A percentile compares a stretch with the other conserved stretches of the same genome.
Conservation (phyloP, 2,797 vertebrate genomes). For the Gobio occitaniae region DNA sequence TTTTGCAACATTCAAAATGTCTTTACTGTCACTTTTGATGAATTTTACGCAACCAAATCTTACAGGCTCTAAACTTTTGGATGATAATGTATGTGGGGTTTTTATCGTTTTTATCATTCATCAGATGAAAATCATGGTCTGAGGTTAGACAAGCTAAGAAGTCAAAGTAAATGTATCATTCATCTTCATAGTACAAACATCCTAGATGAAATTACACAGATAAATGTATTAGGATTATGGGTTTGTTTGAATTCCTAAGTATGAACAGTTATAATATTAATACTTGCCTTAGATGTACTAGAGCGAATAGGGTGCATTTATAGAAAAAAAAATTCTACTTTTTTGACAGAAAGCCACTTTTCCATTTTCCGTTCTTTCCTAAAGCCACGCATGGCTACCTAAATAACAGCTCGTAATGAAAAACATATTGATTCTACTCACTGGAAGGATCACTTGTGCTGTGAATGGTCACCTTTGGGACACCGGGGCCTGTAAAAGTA, state of each 20-base stretch:
- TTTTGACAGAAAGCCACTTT: too few species aligned
- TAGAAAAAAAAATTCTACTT: background rate
- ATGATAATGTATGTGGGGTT: too few species aligned
- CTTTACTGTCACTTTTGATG: too few species aligned
- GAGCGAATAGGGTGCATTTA: background rate
- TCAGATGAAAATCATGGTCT: too few species aligned
- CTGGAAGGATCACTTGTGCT: conserved; percentile 78
- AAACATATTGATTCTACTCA: conserved; percentile 69
- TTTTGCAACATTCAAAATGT: too few species aligned
- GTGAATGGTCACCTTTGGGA: conserved; percentile 83
- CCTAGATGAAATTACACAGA: background rate
- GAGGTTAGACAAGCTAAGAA: too few species aligned
- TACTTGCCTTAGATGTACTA: background rate
- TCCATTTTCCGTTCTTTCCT: background rate
- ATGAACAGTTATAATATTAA: background rate
- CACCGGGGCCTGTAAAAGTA: conserved; percentile 76
- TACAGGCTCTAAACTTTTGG: too few species aligned
- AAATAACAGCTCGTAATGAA: background rate
- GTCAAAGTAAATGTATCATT: too few species aligned
- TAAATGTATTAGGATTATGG: too few species aligned
- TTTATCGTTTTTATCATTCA: too few species aligned
- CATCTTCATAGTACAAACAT: background rate
- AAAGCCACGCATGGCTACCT: background rate
- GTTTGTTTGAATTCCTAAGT: too few species aligned
- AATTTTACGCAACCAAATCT: too few species aligned